Percentiles rank a stretch among this genome's conserved stretches.
These are phyloP conservation scores for Drosophila kurseongensis DNA, from an alignment of 1,140 invertebrate species.

Conservation along the genomic window DNA sequence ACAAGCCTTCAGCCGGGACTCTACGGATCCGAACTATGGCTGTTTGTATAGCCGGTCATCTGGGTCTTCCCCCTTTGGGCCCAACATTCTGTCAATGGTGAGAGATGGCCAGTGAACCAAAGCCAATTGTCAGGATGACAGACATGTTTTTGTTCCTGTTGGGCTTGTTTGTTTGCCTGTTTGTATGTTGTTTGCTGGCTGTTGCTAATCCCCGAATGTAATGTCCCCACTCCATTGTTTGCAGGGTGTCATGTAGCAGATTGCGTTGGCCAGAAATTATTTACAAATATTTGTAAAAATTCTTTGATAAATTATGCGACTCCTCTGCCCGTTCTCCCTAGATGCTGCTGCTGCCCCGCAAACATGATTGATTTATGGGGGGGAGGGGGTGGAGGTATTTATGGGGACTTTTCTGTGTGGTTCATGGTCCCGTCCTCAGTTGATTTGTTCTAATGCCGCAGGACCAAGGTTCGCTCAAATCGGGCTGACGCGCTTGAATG, in stretches of 20 bases:
- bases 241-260: conserved; percentile 65
- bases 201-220: conserved; percentile 67
- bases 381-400: conserved; percentile 2
- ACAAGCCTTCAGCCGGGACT: conserved; percentile 47
- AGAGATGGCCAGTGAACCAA: conserved; percentile 42
- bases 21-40: conserved; percentile 1
- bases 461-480: conserved; percentile 30
- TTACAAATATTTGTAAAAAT: conserved; percentile 80
- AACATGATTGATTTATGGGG: conserved; percentile 79
- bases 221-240: conserved; percentile 9
- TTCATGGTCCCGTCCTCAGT: conserved; percentile 4
- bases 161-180: conserved; percentile 44
- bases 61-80: conserved; percentile 11
- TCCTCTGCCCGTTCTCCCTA: not conserved
- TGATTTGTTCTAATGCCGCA: conserved; percentile 48
- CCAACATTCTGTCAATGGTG: conserved; percentile 36
- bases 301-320: conserved; percentile 69
- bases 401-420: conserved; percentile 18
- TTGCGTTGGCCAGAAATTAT: conserved; percentile 70
- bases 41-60: conserved; percentile 56
- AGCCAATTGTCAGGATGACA: conserved; percentile 78
- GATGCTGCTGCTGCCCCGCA: conserved; percentile 15
- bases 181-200: conserved; percentile 46
- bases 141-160: conserved; percentile 62
- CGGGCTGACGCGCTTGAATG: conserved; percentile 28